Percentiles rank a stretch among this genome's conserved stretches.
Conservation (phyloP, 2,113 vertebrate species). For the Sphyrna mokarran region DNA sequence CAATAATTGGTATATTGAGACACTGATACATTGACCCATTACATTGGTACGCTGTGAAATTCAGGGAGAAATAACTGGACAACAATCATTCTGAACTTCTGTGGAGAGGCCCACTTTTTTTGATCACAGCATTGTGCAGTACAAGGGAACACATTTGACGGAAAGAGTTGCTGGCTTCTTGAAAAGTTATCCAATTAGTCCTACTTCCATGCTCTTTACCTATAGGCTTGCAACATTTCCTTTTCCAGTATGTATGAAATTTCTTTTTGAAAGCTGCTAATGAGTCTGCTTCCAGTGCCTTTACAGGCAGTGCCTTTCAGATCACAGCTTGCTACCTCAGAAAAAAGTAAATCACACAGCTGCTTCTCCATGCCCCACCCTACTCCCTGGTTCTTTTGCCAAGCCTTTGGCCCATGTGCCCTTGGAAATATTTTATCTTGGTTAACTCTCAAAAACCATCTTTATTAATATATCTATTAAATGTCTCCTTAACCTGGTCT, state of each 20-base stretch:
- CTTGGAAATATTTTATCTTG: neutral
- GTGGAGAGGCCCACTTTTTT: neutral
- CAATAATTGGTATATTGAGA: no score
- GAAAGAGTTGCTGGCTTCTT: neutral
- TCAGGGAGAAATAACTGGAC: neutral
- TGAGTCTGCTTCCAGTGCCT: neutral
- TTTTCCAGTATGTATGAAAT: neutral
- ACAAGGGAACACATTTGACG: neutral
- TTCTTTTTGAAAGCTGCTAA: neutral
- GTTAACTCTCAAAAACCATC: neutral
- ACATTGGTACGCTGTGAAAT: neutral
- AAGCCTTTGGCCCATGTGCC: neutral
- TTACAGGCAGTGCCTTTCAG: neutral
- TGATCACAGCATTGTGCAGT: neutral
- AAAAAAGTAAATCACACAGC: neutral
- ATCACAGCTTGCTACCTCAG: neutral
- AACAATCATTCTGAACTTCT: neutral
- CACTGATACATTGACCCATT: no score
- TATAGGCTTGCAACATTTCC: neutral
- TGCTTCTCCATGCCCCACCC: neutral
- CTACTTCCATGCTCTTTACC: neutral
- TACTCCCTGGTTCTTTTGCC: neutral
- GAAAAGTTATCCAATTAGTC: neutral
- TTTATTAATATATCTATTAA: neutral
- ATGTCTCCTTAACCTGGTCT: neutral